phyloP scores from a whole-genome alignment of 1,140 invertebrate genomes.

The Globodera ellingtonae region DNA sequence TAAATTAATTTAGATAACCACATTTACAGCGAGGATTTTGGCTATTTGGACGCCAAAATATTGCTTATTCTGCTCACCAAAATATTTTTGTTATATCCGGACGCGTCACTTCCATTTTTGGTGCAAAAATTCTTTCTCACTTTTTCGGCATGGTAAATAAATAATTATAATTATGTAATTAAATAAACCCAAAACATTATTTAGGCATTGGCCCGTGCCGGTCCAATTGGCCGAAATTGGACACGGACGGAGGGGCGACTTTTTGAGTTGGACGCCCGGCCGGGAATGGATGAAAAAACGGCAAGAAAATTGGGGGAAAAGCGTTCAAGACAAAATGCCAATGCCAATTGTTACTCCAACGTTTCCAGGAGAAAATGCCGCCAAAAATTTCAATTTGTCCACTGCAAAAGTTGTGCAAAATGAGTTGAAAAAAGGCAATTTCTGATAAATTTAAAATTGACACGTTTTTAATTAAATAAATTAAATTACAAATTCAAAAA shows the following conservation, averaged over 20 bases:
- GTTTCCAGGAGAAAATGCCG: constrained; percentile 15
- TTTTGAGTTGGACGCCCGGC: background rate
- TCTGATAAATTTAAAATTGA: background rate
- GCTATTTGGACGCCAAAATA: background rate
- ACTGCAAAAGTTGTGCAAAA: constrained; percentile 12
- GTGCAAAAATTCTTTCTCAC: constrained; percentile 18
- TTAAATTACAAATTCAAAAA: background rate
- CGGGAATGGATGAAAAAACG: background rate
- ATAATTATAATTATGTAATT: background rate
- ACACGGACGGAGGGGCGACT: background rate
- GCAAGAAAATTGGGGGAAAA: background rate
- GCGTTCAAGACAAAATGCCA: background rate
- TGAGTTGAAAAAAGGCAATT: background rate
- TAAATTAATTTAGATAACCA: background rate
- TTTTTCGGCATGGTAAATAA: constrained; percentile 14
- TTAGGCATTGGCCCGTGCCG: background rate
- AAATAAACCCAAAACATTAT: background rate
- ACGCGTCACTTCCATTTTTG: constrained; percentile 8
- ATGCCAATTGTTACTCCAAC: constrained; percentile 14
- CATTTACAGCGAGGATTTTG: constrained; percentile 7
- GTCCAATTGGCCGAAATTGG: background rate
- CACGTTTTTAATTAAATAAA: background rate
- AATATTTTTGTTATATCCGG: constrained; percentile 13
- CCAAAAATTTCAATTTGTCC: constrained; percentile 17
- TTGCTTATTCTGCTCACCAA: constrained; percentile 4